Evolutionary conservation across 1,140 invertebrate genomes (phyloP).

Genomic region (Ooceraea biroi): DNA sequence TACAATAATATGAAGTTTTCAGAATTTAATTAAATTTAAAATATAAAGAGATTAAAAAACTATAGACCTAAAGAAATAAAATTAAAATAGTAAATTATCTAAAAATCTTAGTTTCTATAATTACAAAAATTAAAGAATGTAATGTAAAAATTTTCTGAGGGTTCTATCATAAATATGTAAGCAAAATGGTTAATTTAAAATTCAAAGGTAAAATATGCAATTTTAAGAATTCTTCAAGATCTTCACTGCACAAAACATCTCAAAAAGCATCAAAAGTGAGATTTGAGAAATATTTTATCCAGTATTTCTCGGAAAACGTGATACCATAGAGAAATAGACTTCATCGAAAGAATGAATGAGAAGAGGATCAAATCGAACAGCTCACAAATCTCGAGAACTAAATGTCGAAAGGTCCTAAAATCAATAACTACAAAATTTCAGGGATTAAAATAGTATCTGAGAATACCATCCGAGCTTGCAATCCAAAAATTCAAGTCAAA

Average conservation of each 20-base stretch:
- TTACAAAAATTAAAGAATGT: slow-evolving; percentile 16
- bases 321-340: background rate
- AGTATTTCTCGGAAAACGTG: background rate
- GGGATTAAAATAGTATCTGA: slow-evolving; percentile 10
- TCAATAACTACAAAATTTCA: slow-evolving; percentile 21
- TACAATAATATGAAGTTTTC: slow-evolving; percentile 1
- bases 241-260: background rate
- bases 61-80: background rate
- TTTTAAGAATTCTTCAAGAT: slow-evolving; percentile 21
- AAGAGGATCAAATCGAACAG: background rate
- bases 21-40: background rate
- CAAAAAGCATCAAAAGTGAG: background rate
- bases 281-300: background rate
- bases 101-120: slow-evolving; percentile 49
- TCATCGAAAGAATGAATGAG: background rate
- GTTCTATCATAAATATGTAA: background rate
- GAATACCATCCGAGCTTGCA: slow-evolving; percentile 16
- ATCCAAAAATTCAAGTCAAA: slow-evolving; percentile 30
- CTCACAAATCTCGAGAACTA: slow-evolving; percentile 11
- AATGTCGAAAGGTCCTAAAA: slow-evolving; percentile 13
- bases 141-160: slow-evolving; percentile 1
- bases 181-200: background rate
- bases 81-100: slow-evolving; percentile 1
- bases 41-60: background rate
- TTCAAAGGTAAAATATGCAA: background rate